Evolutionary conservation across 2,113 vertebrate genomes (phyloP).

Genomic region (Myanophis thanlyinensis): DNA sequence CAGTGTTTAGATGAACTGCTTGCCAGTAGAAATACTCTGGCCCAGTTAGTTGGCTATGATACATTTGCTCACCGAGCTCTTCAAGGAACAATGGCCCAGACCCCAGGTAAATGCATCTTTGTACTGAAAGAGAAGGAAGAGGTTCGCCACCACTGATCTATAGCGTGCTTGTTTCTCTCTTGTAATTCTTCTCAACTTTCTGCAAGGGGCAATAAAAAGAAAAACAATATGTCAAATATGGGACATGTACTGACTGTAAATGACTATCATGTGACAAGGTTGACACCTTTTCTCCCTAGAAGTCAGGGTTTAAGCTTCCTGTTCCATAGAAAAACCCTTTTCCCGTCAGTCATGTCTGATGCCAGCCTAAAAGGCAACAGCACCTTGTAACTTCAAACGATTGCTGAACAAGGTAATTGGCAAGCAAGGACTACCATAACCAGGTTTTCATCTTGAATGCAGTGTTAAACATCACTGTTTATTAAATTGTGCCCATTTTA

Average conservation of each 20-base stretch:
- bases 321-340: neutral
- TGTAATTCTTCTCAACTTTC: neutral
- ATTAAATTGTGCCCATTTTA: neutral
- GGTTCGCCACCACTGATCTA: too few species aligned
- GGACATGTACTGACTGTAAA: neutral
- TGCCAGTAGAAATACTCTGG: slow-evolving; percentile 80
- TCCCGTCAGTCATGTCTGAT: neutral
- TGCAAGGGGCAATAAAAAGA: neutral
- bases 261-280: neutral
- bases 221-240: neutral
- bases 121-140: neutral
- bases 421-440: neutral
- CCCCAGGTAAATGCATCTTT: slow-evolving; percentile 77
- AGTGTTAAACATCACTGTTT: neutral
- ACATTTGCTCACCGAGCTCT: slow-evolving; percentile 90
- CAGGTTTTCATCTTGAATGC: neutral
- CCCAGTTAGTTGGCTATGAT: slow-evolving; percentile 88
- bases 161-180: neutral
- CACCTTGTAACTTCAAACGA: neutral
- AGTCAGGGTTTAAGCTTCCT: neutral
- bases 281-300: neutral
- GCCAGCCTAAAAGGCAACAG: neutral
- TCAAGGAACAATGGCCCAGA: slow-evolving; percentile 91
- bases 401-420: neutral
- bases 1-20: slow-evolving; percentile 85